phyloP scores from a whole-genome alignment of 2,888 invertebrate genomes.

The Lordiphosa andalusiaca region DNA sequence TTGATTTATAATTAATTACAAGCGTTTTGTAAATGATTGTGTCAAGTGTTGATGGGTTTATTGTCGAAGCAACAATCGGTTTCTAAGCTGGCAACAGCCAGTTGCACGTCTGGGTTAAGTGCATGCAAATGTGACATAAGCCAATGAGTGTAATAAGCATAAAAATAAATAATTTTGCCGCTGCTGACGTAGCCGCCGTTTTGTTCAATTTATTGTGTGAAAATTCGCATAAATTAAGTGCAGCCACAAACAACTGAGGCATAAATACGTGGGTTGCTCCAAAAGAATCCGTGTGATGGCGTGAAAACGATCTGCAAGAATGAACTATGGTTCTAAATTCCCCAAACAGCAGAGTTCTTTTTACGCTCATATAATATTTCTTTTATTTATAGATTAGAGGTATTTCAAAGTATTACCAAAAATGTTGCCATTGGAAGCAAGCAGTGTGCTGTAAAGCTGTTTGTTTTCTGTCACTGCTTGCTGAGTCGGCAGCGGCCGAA shows the following conservation, averaged over 20 bases:
- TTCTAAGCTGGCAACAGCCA: constrained; percentile 39
- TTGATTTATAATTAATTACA: constrained; percentile 66
- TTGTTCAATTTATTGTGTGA: constrained; percentile 76
- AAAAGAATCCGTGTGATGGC: no score
- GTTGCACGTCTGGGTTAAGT: constrained; percentile 17
- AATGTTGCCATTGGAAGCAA: no score
- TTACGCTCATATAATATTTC: no score
- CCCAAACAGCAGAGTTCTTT: no score
- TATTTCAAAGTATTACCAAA: no score
- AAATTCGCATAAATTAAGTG: constrained; percentile 72
- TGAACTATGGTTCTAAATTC: no score
- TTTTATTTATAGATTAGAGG: no score
- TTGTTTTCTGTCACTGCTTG: no score
- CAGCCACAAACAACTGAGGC: constrained; percentile 50
- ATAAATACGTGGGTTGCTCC: constrained; percentile 44
- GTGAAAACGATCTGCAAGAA: no score
- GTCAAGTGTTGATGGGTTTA: constrained; percentile 73
- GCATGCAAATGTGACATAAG: constrained; percentile 63
- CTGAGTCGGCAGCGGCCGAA: no score
- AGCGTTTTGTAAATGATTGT: constrained; percentile 69
- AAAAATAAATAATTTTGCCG: constrained; percentile 62
- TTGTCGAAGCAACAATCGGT: constrained; percentile 32
- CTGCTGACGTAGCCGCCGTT: constrained; percentile 52
- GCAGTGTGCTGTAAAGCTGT: no score
- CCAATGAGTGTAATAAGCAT: constrained; percentile 62